Conservation (phyloP, 2,113 vertebrate genomes). For the Rattus rattus region DNA sequence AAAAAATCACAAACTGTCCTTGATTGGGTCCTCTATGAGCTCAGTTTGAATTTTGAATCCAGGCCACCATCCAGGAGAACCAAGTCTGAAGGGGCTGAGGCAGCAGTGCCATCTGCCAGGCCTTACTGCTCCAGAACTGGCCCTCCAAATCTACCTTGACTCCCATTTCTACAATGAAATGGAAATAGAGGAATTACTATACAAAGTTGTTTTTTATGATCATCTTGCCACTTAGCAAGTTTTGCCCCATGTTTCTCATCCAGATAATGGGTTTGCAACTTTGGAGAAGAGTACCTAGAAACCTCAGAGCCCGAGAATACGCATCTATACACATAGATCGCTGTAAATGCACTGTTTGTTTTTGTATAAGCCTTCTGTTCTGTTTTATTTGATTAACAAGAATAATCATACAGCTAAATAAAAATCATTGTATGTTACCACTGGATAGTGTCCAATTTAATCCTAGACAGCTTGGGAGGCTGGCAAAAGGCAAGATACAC, state of each 20-base stretch:
- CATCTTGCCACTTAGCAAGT: not conserved
- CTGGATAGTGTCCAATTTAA: slow-evolving; percentile 79
- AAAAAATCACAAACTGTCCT: not conserved
- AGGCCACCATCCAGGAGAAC: not conserved
- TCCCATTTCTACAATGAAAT: not conserved
- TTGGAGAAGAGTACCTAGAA: slow-evolving; percentile 45
- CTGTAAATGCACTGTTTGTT: slow-evolving; percentile 77
- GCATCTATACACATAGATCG: slow-evolving; percentile 51
- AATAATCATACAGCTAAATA: slow-evolving; percentile 85
- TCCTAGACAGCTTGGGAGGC: slow-evolving; percentile 80
- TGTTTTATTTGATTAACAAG: slow-evolving; percentile 82
- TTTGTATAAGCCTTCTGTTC: slow-evolving; percentile 78
- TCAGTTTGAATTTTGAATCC: not conserved
- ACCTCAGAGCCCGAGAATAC: slow-evolving; percentile 71
- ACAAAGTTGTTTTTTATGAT: not conserved
- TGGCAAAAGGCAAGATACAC: slow-evolving; percentile 75
- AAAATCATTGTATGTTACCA: slow-evolving; percentile 82
- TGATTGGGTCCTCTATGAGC: not conserved
- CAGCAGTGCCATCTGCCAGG: not conserved
- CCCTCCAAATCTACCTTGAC: not conserved
- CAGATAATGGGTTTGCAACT: slow-evolving; percentile 45
- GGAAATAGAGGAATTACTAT: not conserved
- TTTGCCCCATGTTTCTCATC: not conserved
- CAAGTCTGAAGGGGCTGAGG: rapidly evolving
- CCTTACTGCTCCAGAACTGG: not conserved